phyloP scores from a whole-genome alignment of 2,113 vertebrate genomes.

The Phalacrocorax brasilianus region DNA sequence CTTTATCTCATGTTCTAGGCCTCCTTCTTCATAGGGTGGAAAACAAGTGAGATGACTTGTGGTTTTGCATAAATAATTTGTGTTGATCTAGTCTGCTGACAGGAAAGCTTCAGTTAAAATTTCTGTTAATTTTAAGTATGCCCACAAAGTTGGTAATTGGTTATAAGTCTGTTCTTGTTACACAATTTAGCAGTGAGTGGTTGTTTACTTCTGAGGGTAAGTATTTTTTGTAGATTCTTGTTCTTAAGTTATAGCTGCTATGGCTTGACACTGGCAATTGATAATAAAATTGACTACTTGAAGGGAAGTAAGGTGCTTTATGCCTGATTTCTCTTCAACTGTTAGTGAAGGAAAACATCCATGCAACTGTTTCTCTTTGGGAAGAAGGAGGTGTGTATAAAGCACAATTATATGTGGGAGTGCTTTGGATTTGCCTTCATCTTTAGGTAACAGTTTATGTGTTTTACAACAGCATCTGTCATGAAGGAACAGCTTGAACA shows the following conservation, averaged over 20 bases:
- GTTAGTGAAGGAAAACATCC: background rate
- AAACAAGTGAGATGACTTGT: background rate
- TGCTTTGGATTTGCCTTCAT: background rate
- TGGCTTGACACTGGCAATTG: background rate
- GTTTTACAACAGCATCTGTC: conserved; percentile 79
- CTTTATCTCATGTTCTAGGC: background rate
- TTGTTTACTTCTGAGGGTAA: background rate
- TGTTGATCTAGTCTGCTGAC: background rate
- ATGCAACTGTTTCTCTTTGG: background rate
- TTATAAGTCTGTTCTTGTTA: background rate
- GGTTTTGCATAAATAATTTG: background rate
- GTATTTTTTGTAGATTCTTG: background rate
- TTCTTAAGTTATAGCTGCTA: background rate
- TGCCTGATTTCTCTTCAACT: background rate
- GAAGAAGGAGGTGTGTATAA: background rate
- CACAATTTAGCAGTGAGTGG: background rate
- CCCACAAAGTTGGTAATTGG: background rate
- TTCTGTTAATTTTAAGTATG: background rate
- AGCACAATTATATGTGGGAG: background rate
- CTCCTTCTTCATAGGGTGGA: background rate
- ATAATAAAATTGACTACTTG: background rate
- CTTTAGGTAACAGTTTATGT: background rate
- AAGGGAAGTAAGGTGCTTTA: background rate
- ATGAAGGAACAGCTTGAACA: conserved; percentile 85
- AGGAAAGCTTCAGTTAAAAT: background rate